Conservation (phyloP, 2,113 vertebrate species). For the Brienomyrus brachyistius region DNA sequence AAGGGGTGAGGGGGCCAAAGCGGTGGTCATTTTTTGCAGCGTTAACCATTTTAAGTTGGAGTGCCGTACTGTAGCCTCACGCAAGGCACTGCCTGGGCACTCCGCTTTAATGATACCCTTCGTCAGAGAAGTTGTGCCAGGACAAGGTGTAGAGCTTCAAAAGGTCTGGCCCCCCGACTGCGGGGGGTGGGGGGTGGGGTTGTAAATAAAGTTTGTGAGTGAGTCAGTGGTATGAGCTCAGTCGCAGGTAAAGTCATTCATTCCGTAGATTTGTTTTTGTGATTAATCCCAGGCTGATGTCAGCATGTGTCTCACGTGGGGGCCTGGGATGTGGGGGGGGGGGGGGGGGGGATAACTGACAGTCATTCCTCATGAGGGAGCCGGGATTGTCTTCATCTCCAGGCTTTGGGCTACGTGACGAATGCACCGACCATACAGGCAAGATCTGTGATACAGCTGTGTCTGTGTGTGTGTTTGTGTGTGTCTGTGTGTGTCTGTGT, state of each 20-base stretch:
- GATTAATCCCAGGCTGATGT: not conserved
- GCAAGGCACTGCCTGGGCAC: not conserved
- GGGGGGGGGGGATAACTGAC: not conserved
- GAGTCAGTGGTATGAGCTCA: not conserved
- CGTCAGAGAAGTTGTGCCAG: not conserved
- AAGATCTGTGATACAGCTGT: not conserved
- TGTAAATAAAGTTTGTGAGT: not conserved
- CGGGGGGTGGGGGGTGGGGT: not conserved
- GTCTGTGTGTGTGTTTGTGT: not conserved
- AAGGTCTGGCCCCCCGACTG: not conserved
- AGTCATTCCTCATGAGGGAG: not conserved
- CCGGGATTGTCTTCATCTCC: not conserved
- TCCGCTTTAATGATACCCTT: not conserved
- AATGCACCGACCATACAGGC: no score
- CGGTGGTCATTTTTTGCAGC: not conserved
- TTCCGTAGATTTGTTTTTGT: not conserved
- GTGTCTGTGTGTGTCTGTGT: not conserved
- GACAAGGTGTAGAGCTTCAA: not conserved
- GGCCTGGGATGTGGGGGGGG: not conserved
- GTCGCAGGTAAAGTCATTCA: not conserved
- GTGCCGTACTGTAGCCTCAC: not conserved
- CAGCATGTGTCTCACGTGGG: not conserved
- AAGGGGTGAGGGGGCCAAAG: not conserved
- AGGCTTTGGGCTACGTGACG: not conserved
- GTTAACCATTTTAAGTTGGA: not conserved